Conservation (phyloP, 2,888 invertebrate genomes). For the Carpatolechia fugitivella region DNA sequence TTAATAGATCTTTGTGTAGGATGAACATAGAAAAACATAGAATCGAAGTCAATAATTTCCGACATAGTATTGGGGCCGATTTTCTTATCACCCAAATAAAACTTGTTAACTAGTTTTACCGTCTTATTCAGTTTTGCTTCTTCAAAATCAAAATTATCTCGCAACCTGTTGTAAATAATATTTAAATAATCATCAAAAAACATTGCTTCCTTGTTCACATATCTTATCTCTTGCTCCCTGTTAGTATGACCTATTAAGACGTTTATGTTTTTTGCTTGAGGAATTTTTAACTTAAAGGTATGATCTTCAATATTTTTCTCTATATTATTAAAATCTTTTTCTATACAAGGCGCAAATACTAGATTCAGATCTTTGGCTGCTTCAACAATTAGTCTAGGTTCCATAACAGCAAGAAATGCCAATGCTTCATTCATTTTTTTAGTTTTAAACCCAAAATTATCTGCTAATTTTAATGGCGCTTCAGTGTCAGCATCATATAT, state of each 20-base stretch:
- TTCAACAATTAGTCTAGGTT: slow-evolving; percentile 34
- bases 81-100: slow-evolving; percentile 46
- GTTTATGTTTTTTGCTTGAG: slow-evolving; percentile 39
- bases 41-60: slow-evolving; percentile 40
- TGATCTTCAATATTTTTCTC: slow-evolving; percentile 41
- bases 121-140: slow-evolving; percentile 29
- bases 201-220: slow-evolving; percentile 24
- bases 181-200: slow-evolving; percentile 31
- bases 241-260: slow-evolving; percentile 49
- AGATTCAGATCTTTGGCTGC: slow-evolving; percentile 20
- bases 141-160: slow-evolving; percentile 28
- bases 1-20: slow-evolving; percentile 41
- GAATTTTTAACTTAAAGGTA: slow-evolving; percentile 35
- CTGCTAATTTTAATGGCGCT: slow-evolving; percentile 40
- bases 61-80: slow-evolving; percentile 26
- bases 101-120: slow-evolving; percentile 33
- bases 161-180: slow-evolving; percentile 27
- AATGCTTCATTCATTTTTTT: slow-evolving; percentile 36
- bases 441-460: slow-evolving; percentile 34
- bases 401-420: slow-evolving; percentile 30
- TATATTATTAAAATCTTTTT: slow-evolving; percentile 40
- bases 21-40: slow-evolving; percentile 44
- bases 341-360: slow-evolving; percentile 45
- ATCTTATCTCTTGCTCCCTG: slow-evolving; percentile 33
- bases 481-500: slow-evolving; percentile 34